Base-by-base conservation (phyloP, 2,888 invertebrate genomes). In the Leucoma salicis region DNA sequence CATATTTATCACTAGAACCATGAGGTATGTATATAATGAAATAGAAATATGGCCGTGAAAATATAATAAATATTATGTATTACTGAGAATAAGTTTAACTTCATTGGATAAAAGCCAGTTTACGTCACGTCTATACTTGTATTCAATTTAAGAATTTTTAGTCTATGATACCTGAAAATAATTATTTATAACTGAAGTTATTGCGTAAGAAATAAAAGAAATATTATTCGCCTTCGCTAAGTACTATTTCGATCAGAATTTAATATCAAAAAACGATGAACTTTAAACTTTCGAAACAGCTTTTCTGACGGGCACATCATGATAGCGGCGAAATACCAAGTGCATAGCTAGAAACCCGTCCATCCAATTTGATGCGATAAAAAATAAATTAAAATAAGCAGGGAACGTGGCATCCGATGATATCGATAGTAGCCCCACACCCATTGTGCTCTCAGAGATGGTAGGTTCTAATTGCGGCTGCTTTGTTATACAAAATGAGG, bases 401-500 rank as follows among this genome's bases (percentile, higher is more conserved):
- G 65, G 60, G 69, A 66, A 67, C 63, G 66, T 55, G 62, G 64
- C 65, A 66, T 58, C 66, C 63, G 87, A 88, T 87, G 86, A 83
- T 87, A 88, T 85, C 84, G 83, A 83, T 77, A 82, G 79, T 68
- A 59, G 70, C 67, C 72, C 70, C 74, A 70, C 69, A 66, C 60
- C 81, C 68, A 87, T 87, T 87, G 85, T 87, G 68, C 74, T 74
- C 66, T 68, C 63, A 67, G 70, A 80, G 76, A 76, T 76, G 71
- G 80, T 74, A 81, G 78, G 74, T 74, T 79, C 81, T 86, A 89
- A 89, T 87, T 87, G 87, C 82, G 78, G 78, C 62, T 57, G 78
- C 83, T 86, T 89, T 89, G 86, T 87, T 82, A 85, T 74, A 82
- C 76, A 83, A 87, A 88, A 88, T 87, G 86, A 88, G 81, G 87